Base-by-base conservation (phyloP, 2,797 vertebrate genomes). In the Allobates femoralis region DNA sequence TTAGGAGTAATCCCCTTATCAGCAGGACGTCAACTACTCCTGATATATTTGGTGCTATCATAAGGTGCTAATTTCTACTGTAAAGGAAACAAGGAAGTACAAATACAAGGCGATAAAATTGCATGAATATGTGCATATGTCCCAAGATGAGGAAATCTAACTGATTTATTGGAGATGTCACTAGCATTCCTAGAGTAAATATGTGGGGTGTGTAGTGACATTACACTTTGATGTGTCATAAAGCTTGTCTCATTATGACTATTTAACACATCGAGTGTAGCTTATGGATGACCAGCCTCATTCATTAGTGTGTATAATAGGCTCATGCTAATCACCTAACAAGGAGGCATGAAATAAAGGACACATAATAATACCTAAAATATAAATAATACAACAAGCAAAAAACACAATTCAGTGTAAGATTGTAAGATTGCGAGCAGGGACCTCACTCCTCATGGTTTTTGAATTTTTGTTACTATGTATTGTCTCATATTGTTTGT, bases 111-210 rank as follows among this genome's bases (percentile, higher is more conserved):
- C 18, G 53, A 41, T 73, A 73, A 73, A 56, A 32, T 16, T 18
- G 19, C 37, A 82, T n/a, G 71, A 56, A 34, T 55, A 53, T 64
- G 50, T 37, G 64, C 64, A 34, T 30, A 55, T 19, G 41, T 37
- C 51, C 34, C 32, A 73, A 41, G 21, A 26, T 5, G n/a, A 50
- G 34, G 2, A 14, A 41, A 32, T 34, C 11, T 67, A 62, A 67
- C 46, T 71, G 64, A 69, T 71, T 55, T 71, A 82, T 55, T 82
- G 32, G 81, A n/a, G 66, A 41, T 32, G 32, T 83, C 50, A 82
- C 32, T 56, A 37, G 28, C 69, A 56, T 58, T 55, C 12, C 53
- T 58, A 41, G 67, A 32, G 26, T 56, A 58, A 73, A 83, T 58
- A 15, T 34, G 10, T n/a, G 16, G 81, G 79, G 66, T 37, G 67